Conservation (phyloP, 2,888 invertebrate species). For the Chrysotoxum bicinctum region DNA sequence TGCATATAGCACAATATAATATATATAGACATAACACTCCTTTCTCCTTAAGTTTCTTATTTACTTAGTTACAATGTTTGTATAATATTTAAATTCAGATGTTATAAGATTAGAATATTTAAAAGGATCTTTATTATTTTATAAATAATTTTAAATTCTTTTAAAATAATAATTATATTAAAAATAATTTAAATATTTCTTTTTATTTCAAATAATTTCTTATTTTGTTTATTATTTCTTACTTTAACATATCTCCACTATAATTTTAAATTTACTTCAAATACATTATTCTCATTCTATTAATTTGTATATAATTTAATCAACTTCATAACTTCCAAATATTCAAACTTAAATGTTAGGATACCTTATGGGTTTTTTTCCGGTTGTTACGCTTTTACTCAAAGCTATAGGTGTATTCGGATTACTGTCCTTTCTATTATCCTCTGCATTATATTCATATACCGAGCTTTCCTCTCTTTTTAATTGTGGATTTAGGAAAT, state of each 20-base stretch:
- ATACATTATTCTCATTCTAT: background rate
- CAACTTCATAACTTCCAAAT: too few relatives aligned
- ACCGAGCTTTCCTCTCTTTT: background rate
- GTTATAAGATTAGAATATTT: too few relatives aligned
- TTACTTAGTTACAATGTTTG: too few relatives aligned
- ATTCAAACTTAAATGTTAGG: background rate
- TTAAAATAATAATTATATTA: background rate
- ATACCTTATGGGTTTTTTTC: background rate
- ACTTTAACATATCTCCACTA: background rate
- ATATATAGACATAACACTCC: background rate
- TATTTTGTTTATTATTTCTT: background rate
- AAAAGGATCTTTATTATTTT: too few relatives aligned
- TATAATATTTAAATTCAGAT: too few relatives aligned
- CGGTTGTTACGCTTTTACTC: background rate
- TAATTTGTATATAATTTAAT: too few relatives aligned
- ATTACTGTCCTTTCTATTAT: background rate
- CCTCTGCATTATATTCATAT: background rate
- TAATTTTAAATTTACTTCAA: background rate
- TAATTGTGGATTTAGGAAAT: background rate
- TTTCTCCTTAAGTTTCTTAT: too few relatives aligned
- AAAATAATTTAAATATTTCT: background rate
- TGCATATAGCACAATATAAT: too few relatives aligned
- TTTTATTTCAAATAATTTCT: too few relatives aligned
- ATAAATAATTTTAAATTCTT: too few relatives aligned
- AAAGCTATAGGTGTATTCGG: background rate